These are phyloP conservation scores for Gymnorhina tibicen DNA, from an alignment of 2,113 vertebrate species.

Conservation along the genomic window DNA sequence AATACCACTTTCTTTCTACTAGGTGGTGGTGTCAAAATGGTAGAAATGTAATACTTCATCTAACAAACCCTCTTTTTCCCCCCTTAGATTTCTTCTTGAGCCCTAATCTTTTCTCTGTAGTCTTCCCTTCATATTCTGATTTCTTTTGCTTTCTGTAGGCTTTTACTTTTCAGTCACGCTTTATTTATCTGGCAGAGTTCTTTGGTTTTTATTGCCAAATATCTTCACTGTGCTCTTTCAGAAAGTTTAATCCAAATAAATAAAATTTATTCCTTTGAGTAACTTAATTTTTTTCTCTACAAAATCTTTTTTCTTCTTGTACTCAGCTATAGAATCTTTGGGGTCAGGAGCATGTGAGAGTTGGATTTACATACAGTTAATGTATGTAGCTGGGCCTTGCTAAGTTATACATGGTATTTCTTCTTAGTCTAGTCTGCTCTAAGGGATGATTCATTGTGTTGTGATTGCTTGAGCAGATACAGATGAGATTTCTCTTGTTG, in stretches of 20 bases:
- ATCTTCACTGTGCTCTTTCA: neutral
- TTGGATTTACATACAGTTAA: neutral
- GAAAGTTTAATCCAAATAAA: neutral
- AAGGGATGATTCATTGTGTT: neutral
- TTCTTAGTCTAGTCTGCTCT: neutral
- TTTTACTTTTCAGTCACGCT: neutral
- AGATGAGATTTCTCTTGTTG: neutral
- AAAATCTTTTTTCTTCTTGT: neutral
- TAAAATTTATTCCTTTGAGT: neutral
- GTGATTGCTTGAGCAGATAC: neutral
- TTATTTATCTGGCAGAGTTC: neutral
- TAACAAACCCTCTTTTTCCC: neutral
- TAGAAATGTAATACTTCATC: neutral
- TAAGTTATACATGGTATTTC: neutral
- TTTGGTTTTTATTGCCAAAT: neutral
- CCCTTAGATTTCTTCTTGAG: neutral
- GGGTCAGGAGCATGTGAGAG: neutral
- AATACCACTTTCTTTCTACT: neutral
- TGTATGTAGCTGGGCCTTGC: neutral
- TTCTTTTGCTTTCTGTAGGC: neutral
- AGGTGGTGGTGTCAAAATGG: neutral
- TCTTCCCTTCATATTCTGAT: neutral
- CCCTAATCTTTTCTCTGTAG: neutral
- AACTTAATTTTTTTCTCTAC: neutral
- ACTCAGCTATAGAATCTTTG: neutral